Evolutionary conservation across 1,140 invertebrate species (phyloP).

Genomic region (Drosophila tristis): DNA sequence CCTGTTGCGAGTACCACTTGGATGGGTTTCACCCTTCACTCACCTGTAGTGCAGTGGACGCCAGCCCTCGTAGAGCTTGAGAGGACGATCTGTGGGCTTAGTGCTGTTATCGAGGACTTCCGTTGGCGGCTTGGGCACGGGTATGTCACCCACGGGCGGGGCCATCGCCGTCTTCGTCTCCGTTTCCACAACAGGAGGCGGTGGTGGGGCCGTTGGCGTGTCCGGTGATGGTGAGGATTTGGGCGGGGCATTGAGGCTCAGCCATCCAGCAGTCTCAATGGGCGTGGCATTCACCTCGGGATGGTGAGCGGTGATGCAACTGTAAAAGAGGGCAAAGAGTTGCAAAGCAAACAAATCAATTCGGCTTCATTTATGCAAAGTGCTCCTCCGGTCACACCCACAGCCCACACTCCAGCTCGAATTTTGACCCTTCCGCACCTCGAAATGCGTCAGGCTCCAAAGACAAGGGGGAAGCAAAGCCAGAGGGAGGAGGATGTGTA

Average conservation of each 20-base stretch:
- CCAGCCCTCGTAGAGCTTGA: conserved; percentile 78
- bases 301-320: conserved; percentile 50
- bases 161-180: conserved; percentile 11
- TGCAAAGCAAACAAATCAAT: conserved; percentile 16
- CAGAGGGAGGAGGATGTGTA: too few species aligned
- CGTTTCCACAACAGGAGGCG: conserved; percentile 16
- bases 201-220: conserved; percentile 18
- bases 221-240: conserved; percentile 8
- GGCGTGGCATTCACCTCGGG: conserved; percentile 37
- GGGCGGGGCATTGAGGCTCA: conserved; percentile 45
- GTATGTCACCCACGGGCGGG: conserved; percentile 70
- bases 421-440: conserved; percentile 63
- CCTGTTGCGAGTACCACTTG: too few species aligned
- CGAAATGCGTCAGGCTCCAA: conserved; percentile 40
- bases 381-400: conserved; percentile 30
- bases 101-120: conserved; percentile 41
- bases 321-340: conserved; percentile 1
- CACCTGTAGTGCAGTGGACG: conserved; percentile 75
- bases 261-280: conserved; percentile 58
- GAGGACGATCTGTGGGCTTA: conserved; percentile 51
- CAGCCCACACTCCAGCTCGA: neutral
- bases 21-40: conserved; percentile 25
- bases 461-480: neutral
- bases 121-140: conserved; percentile 26
- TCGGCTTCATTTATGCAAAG: conserved; percentile 40